phyloP scores from a whole-genome alignment of 2,113 vertebrate genomes.

The Cyanoliseus patagonus region DNA sequence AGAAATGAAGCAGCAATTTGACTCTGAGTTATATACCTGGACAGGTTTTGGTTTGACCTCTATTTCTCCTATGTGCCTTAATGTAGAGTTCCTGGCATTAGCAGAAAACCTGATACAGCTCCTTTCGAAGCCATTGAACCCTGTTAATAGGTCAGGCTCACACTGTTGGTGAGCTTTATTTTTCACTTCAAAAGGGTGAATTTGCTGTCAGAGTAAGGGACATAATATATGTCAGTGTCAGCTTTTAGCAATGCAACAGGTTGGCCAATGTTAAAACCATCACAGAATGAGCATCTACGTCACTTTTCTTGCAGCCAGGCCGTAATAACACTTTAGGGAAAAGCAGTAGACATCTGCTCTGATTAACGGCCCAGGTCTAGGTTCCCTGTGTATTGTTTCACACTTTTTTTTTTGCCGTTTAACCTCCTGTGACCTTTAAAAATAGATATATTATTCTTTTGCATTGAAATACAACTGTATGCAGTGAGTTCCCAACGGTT shows the following conservation, averaged over 20 bases:
- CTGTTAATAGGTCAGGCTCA: not conserved
- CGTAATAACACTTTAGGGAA: not conserved
- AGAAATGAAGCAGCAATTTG: conserved; percentile 31
- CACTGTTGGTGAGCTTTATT: not conserved
- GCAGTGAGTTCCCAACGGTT: not conserved
- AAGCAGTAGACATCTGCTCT: not conserved
- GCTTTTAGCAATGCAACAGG: not conserved
- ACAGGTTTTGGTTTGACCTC: not conserved
- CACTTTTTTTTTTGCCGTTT: not conserved
- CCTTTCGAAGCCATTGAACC: not conserved
- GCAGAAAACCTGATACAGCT: not conserved
- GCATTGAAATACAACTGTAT: not conserved
- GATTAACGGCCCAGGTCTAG: not conserved
- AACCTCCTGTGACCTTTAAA: not conserved
- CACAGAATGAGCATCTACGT: not conserved
- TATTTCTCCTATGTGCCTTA: not conserved
- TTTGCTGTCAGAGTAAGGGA: not conserved
- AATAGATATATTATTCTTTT: not conserved
- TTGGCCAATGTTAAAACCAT: not conserved
- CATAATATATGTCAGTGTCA: not conserved
- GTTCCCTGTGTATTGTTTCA: not conserved
- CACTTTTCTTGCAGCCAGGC: not conserved
- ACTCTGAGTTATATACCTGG: not conserved
- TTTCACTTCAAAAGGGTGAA: not conserved
- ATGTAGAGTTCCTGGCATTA: not conserved